Evolutionary conservation across 2,888 invertebrate species (phyloP), one percentile per base, ranked within the genome.

Genomic region (Rhogogaster chlorosoma): DNA sequence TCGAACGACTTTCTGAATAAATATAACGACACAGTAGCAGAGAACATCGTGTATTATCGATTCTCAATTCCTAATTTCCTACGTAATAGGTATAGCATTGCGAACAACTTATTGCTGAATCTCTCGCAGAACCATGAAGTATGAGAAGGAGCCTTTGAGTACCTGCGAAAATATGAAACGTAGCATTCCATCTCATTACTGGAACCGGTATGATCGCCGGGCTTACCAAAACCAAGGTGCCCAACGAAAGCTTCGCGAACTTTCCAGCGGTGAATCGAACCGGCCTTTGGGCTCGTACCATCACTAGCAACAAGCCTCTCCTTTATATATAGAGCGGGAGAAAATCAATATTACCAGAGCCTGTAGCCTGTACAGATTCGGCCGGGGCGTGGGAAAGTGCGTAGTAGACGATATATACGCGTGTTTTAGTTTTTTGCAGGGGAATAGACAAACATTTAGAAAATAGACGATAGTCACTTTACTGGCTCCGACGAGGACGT

Each of bases 261-360:
- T 83, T 83, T 83, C 83, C 83, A 26, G 22, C 64, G 12, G 83
- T 83, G 45, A 83, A 83, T 67, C 26, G 67, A 64, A 83, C 83
- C 6, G 83, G 83, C 4, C 49, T 67, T 18, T 83, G 67, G 45
- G 83, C 67, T 12, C 83, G 83, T 22, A 83, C n/a, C 83, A 83
- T 83, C 29, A 83, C 15, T 4, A 83, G 42, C 83, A 70, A 32
- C 38, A 83, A 32, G 26, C 32, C 70, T 67, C 32, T 64, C 49
- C 83, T 83, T 42, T n/a, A 45, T 45, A 45, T 36, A 36, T 36
- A n/a, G 73, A 6, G 32, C 5, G n/a, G n/a, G 3, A 53, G 53
- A 53, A 53, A 18, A 53, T 53, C 53, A 53, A 53, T 53, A 53
- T 53, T 53, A n/a, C n/a, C 1, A n/a, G 18, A 53, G 26, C 61